Conservation (phyloP, 2,113 vertebrate species). For the Osmerus mordax region DNA sequence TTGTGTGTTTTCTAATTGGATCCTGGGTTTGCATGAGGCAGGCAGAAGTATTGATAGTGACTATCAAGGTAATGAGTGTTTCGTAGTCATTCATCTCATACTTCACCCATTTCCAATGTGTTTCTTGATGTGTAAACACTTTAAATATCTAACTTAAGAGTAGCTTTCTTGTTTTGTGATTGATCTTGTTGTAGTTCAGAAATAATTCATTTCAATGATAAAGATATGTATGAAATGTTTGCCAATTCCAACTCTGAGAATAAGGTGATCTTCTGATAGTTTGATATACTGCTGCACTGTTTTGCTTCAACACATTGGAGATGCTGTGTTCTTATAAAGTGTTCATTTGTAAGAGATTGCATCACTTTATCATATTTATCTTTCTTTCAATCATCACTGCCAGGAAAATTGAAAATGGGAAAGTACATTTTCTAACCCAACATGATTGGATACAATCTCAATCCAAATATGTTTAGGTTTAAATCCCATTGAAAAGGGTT, state of each 20-base stretch:
- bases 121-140: constrained; percentile 17
- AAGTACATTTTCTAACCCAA: neutral
- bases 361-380: constrained; percentile 42
- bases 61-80: constrained; percentile 34
- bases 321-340: constrained; percentile 11
- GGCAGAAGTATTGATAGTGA: constrained; percentile 39
- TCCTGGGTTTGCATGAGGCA: neutral
- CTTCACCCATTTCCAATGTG: constrained; percentile 48
- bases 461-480: constrained; percentile 20
- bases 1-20: neutral
- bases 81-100: constrained; percentile 39
- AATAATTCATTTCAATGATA: too few species aligned
- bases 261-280: neutral
- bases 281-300: neutral
- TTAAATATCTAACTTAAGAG: too few species aligned
- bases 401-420: too few species aligned
- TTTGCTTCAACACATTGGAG: constrained; percentile 47
- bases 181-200: too few species aligned
- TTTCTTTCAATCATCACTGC: neutral
- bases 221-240: neutral
- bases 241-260: neutral
- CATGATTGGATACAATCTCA: constrained; percentile 62
- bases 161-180: too few species aligned
- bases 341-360: constrained; percentile 52
- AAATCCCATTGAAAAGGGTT: too few species aligned